Evolutionary conservation across 1,140 invertebrate genomes (phyloP).

Genomic region (Gonioctena quinquepunctata): DNA sequence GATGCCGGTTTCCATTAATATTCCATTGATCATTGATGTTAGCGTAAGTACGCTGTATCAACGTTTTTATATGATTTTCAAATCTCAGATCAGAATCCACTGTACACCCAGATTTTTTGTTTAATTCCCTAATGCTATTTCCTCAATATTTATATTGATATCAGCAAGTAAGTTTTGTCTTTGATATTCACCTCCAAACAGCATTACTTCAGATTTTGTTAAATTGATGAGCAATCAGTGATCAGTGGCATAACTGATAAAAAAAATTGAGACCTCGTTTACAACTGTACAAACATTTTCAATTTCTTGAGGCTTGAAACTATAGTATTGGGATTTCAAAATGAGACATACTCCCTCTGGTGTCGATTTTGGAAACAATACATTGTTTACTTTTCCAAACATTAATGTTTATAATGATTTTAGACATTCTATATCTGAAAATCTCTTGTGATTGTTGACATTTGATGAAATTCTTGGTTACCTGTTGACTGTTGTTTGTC

Average conservation of each 20-base stretch:
- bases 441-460: too few relatives aligned
- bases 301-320: neutral
- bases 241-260: neutral
- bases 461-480: too few relatives aligned
- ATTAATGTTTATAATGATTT: too few relatives aligned
- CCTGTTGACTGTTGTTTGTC: too few relatives aligned
- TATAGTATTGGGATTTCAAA: too few relatives aligned
- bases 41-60: neutral
- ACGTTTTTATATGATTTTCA: neutral
- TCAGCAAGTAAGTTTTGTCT: neutral
- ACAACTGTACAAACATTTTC: too few relatives aligned
- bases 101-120: neutral
- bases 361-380: too few relatives aligned
- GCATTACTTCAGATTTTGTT: constrained; percentile 8
- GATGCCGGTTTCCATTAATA: constrained; percentile 2
- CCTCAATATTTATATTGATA: constrained; percentile 3
- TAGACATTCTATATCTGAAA: too few relatives aligned
- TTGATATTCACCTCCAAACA: neutral
- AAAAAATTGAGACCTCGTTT: neutral
- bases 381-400: too few relatives aligned
- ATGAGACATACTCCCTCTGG: too few relatives aligned
- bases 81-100: neutral
- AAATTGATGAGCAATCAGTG: neutral
- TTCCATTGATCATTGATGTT: neutral
- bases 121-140: neutral